Conservation (phyloP, 2,113 vertebrate species). For the Ellobius talpinus region DNA sequence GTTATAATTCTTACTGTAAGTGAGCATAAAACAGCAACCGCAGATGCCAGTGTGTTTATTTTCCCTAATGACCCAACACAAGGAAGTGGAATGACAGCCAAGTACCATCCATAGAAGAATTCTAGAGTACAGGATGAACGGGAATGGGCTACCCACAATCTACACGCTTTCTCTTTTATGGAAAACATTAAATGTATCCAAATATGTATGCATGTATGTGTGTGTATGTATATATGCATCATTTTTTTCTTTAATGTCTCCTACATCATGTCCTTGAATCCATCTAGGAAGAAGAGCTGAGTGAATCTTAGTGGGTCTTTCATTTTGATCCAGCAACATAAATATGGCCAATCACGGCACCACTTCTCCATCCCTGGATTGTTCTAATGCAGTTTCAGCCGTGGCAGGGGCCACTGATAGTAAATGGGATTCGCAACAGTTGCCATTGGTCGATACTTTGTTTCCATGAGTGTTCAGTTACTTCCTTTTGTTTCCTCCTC, state of each 20-base stretch:
- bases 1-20: constrained; percentile 54
- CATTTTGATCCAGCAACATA: too few species aligned
- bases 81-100: background rate
- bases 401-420: background rate
- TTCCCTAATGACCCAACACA: background rate
- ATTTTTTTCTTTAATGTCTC: background rate
- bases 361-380: background rate
- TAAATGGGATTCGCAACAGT: background rate
- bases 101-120: background rate
- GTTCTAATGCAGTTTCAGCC: background rate
- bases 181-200: background rate
- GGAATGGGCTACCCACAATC: background rate
- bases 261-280: background rate
- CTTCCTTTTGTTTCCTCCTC: background rate
- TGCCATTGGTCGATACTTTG: background rate
- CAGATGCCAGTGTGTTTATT: background rate
- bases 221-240: background rate
- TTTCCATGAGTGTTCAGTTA: background rate
- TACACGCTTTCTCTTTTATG: background rate
- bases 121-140: background rate
- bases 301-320: background rate
- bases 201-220: background rate
- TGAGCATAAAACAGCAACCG: constrained; percentile 35
- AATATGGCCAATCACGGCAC: background rate
- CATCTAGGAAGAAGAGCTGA: background rate